phyloP scores from a whole-genome alignment of 1,140 invertebrate genomes.

The Bombus ignitus region DNA sequence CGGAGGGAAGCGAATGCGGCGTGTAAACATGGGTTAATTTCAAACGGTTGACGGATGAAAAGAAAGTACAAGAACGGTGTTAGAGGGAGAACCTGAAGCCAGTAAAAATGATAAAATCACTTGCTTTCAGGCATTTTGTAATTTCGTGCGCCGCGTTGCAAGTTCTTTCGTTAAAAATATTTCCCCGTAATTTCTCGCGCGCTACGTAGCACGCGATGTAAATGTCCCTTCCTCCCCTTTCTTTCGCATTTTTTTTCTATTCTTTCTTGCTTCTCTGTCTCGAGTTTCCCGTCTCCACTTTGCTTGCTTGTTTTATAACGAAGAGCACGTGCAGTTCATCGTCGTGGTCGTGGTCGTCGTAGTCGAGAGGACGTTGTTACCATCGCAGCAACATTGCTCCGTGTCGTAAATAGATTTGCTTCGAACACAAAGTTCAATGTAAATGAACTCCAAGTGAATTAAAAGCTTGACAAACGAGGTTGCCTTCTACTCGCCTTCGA shows the following conservation, averaged over 20 bases:
- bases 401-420: slow-evolving; percentile 41
- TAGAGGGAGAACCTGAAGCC: too few species aligned
- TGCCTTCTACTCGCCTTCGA: too few species aligned
- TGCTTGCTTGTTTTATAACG: slow-evolving; percentile 2
- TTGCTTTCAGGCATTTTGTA: background rate
- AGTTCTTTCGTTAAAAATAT: slow-evolving; percentile 39
- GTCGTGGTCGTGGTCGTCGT: background rate
- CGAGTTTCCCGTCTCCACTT: background rate
- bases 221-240: slow-evolving; percentile 19
- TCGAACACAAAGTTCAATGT: slow-evolving; percentile 48
- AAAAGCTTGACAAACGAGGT: background rate
- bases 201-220: slow-evolving; percentile 16
- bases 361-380: background rate
- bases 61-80: background rate
- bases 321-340: background rate
- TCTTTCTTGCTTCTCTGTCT: background rate
- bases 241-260: background rate
- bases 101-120: slow-evolving; percentile 21
- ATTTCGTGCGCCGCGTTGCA: slow-evolving; percentile 7
- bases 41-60: too few species aligned
- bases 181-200: slow-evolving; percentile 29
- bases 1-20: background rate
- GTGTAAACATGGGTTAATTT: background rate
- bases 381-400: background rate
- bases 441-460: slow-evolving; percentile 36